Conservation (phyloP, 2,888 invertebrate species). For the Melieria picta region DNA sequence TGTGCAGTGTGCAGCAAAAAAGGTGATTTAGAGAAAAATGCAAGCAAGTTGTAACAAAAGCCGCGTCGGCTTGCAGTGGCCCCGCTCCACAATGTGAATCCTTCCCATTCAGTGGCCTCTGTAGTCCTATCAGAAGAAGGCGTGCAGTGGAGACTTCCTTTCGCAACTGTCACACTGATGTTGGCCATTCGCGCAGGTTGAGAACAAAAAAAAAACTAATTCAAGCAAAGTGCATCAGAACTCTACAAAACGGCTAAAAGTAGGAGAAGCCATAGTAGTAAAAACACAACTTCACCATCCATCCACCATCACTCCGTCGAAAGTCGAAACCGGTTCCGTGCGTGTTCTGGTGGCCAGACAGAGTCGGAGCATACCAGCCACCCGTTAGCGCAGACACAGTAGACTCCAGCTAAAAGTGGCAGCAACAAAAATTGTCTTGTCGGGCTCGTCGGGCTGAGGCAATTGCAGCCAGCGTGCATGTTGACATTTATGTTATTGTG, state of each 20-base stretch:
- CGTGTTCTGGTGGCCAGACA: no score
- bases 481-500: slow-evolving; percentile 37
- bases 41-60: no score
- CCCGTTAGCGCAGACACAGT: slow-evolving; percentile 29
- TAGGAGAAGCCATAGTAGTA: slow-evolving; percentile 43
- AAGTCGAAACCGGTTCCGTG: no score
- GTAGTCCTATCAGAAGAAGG: neutral
- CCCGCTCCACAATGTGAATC: no score
- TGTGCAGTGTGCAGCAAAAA: no score
- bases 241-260: slow-evolving; percentile 34
- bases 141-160: slow-evolving; percentile 14
- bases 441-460: neutral
- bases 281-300: no score
- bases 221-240: slow-evolving; percentile 16
- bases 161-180: slow-evolving; percentile 17
- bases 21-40: no score
- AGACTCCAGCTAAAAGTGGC: slow-evolving; percentile 55
- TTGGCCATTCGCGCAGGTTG: slow-evolving; percentile 22
- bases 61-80: no score
- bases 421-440: slow-evolving; percentile 14
- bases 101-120: no score
- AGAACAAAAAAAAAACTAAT: neutral
- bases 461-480: slow-evolving; percentile 16
- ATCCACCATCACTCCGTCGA: no score
- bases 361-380: no score